Conservation (phyloP, 1,140 invertebrate species). For the Ceratitis capitata region DNA sequence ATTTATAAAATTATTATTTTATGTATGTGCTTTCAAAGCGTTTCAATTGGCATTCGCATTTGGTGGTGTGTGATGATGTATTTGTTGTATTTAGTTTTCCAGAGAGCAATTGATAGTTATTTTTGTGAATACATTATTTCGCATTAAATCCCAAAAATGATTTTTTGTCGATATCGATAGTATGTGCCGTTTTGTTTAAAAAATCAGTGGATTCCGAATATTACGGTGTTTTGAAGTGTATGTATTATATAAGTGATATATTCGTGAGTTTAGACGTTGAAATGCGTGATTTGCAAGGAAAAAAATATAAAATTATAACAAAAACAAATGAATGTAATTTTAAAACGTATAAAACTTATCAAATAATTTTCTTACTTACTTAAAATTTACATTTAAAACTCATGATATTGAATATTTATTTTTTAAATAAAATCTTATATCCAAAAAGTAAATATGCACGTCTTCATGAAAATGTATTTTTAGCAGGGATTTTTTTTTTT, state of each 20-base stretch:
- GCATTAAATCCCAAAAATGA: too few species aligned
- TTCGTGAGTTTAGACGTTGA: neutral
- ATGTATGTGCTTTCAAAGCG: neutral
- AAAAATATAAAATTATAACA: neutral
- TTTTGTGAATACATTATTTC: too few species aligned
- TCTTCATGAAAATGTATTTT: too few species aligned
- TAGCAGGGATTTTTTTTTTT: neutral
- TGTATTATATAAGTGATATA: neutral
- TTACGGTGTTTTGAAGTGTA: neutral
- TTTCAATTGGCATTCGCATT: conserved; percentile 3
- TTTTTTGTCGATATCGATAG: too few species aligned
- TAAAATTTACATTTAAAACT: too few species aligned
- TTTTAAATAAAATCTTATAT: too few species aligned
- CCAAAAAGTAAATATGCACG: too few species aligned
- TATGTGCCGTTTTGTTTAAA: too few species aligned
- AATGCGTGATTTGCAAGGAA: neutral
- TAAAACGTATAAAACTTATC: neutral
- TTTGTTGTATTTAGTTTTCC: neutral
- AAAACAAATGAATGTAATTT: neutral
- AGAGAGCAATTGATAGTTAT: neutral
- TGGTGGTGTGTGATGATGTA: neutral
- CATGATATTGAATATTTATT: too few species aligned
- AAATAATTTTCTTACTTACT: conserved; percentile 18
- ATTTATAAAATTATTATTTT: too few species aligned
- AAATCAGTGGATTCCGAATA: too few species aligned